Percentiles rank a stretch among this genome's conserved stretches.
Conservation (phyloP, 2,888 invertebrate genomes). For the Cheilosia urbana region DNA sequence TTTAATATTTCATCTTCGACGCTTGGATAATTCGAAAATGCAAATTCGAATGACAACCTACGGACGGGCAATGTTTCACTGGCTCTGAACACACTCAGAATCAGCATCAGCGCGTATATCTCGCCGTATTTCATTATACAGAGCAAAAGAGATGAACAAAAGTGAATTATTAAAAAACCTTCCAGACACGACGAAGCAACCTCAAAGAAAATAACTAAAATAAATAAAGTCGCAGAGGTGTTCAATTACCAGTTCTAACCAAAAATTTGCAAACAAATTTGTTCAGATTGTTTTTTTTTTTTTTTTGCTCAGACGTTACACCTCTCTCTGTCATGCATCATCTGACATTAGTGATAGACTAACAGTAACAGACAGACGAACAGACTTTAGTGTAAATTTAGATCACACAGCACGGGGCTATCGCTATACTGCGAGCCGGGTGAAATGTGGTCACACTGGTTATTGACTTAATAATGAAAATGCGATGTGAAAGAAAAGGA, state of each 20-base stretch:
- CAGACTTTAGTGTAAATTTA: conserved; percentile 47
- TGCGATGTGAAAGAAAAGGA: conserved; percentile 25
- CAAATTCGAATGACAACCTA: conserved; percentile 27
- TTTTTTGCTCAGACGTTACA: conserved; percentile 29
- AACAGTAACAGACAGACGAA: conserved; percentile 24
- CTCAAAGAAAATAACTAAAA: conserved; percentile 16
- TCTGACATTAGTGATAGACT: conserved; percentile 44
- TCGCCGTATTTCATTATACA: conserved; percentile 24
- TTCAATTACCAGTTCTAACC: conserved; percentile 65
- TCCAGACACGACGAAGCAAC: conserved; percentile 3
- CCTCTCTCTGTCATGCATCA: conserved; percentile 26
- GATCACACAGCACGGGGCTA: conserved; percentile 25
- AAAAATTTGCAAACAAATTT: conserved; percentile 53
- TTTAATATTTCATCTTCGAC: conserved; percentile 29
- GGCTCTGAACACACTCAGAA: conserved; percentile 26
- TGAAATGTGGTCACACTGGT: conserved; percentile 61
- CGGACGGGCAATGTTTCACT: background rate
- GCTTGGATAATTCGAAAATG: conserved; percentile 31
- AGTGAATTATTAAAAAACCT: background rate
- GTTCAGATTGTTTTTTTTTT: conserved; percentile 22
- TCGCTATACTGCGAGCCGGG: background rate
- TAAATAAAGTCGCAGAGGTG: conserved; percentile 54
- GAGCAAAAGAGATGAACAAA: background rate
- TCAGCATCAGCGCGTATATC: conserved; percentile 12
- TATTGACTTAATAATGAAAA: conserved; percentile 53